Percentiles rank a stretch among this genome's conserved stretches.
Conservation (phyloP, 2,113 vertebrate species). For the Heptranchias perlo region DNA sequence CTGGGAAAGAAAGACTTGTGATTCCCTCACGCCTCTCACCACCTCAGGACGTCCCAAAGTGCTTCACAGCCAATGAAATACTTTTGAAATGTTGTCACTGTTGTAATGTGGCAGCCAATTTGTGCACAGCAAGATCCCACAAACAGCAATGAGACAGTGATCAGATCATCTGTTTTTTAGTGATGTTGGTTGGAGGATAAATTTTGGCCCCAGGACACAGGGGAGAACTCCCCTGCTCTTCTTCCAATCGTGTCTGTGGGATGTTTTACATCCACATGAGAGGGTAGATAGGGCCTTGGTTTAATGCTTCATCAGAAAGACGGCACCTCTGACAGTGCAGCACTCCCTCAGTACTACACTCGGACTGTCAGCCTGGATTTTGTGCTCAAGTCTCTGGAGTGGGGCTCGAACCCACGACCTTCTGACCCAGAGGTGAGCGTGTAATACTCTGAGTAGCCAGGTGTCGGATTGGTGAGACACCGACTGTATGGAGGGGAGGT, state of each 20-base stretch:
- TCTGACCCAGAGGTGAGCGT: too few species aligned
- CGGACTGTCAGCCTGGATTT: too few species aligned
- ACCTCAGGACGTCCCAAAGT: background rate
- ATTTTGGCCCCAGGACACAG: background rate
- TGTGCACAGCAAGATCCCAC: background rate
- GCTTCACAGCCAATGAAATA: background rate
- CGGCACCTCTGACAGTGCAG: background rate
- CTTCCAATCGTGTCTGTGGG: background rate
- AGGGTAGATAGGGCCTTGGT: too few species aligned
- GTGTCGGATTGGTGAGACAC: too few species aligned
- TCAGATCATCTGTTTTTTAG: background rate
- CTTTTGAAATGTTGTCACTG: background rate
- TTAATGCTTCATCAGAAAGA: background rate
- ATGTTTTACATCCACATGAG: background rate
- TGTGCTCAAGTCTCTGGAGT: too few species aligned
- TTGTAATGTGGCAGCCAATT: background rate
- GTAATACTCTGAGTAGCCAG: too few species aligned
- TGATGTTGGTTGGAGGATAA: background rate
- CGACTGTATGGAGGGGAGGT: background rate
- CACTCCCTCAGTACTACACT: too few species aligned
- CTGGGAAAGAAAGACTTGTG: too few species aligned
- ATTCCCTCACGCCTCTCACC: too few species aligned
- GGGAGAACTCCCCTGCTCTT: background rate
- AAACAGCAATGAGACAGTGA: background rate
- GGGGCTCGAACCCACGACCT: too few species aligned